phyloP scores from a whole-genome alignment of 2,113 vertebrate species.

The Ochotona curzoniae region DNA sequence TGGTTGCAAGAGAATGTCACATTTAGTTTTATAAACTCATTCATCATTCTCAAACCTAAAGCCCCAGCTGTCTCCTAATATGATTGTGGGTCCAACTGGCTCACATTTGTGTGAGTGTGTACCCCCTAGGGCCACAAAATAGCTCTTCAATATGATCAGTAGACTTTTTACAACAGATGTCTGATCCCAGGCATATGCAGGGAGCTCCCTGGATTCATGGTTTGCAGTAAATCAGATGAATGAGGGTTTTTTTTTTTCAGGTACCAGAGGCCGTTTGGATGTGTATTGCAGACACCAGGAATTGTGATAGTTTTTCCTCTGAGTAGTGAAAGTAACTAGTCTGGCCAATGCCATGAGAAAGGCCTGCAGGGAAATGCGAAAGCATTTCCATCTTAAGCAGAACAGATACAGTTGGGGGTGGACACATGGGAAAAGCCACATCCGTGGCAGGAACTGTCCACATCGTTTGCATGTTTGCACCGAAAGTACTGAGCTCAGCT shows the following conservation, averaged over 20 bases:
- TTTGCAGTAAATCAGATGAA: slow-evolving; percentile 88
- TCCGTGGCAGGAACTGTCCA: slow-evolving; percentile 67
- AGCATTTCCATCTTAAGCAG: slow-evolving; percentile 79
- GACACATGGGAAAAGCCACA: slow-evolving; percentile 57
- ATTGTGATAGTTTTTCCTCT: slow-evolving; percentile 85
- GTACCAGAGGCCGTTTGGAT: slow-evolving; percentile 83
- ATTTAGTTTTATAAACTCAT: slow-evolving; percentile 84
- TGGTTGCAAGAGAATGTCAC: slow-evolving; percentile 82
- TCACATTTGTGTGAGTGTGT: slow-evolving; percentile 86
- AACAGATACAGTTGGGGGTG: slow-evolving; percentile 54
- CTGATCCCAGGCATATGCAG: slow-evolving; percentile 81
- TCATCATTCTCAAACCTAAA: slow-evolving; percentile 79
- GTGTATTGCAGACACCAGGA: slow-evolving; percentile 84
- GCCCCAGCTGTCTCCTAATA: slow-evolving; percentile 79
- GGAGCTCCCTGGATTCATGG: slow-evolving; percentile 87
- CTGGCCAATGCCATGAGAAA: slow-evolving; percentile 86
- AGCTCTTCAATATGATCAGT: slow-evolving; percentile 79
- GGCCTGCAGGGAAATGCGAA: slow-evolving; percentile 81
- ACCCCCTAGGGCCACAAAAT: slow-evolving; percentile 86
- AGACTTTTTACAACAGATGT: slow-evolving; percentile 79
- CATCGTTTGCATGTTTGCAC: slow-evolving; percentile 64
- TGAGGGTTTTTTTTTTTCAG: slow-evolving; percentile 78
- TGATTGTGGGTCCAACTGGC: slow-evolving; percentile 84
- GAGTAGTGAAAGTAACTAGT: slow-evolving; percentile 83
- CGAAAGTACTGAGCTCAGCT: slow-evolving; percentile 61